A percentile compares a stretch with the other conserved stretches of the same genome.
Conservation (phyloP, 2,113 vertebrate genomes). For the Pelusios castaneus region DNA sequence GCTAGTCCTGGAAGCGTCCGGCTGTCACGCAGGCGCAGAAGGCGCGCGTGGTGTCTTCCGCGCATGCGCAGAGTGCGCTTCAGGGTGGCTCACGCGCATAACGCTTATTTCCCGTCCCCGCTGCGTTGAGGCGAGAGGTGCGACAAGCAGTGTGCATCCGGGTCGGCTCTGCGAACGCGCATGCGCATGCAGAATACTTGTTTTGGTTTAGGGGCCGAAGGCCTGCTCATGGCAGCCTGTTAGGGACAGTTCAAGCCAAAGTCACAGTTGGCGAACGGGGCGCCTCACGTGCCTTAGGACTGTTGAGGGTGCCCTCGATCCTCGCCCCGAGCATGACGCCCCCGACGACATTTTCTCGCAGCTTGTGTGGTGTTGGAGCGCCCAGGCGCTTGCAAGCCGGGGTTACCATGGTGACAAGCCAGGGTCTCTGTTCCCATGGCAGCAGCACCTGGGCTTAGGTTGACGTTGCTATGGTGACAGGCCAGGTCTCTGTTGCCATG, state of each 20-base stretch:
- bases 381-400: neutral
- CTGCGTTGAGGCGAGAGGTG: neutral
- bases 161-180: neutral
- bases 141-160: neutral
- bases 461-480: too few species aligned
- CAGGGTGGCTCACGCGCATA: neutral
- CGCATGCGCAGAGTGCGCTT: neutral
- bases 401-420: neutral
- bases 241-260: fast-evolving
- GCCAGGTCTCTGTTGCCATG: neutral
- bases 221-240: fast-evolving
- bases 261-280: neutral
- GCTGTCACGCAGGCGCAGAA: neutral
- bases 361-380: too few species aligned
- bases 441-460: too few species aligned
- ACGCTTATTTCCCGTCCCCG: neutral
- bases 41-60: too few species aligned
- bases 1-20: neutral
- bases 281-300: fast-evolving
- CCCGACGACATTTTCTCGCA: too few species aligned
- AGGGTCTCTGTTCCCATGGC: neutral
- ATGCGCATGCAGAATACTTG: neutral
- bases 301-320: too few species aligned
- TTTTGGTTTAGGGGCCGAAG: fast-evolving
- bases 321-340: neutral